phyloP scores from a whole-genome alignment of 64 coral and sea anemone genomes.

The Cladopsammia gracilis region DNA sequence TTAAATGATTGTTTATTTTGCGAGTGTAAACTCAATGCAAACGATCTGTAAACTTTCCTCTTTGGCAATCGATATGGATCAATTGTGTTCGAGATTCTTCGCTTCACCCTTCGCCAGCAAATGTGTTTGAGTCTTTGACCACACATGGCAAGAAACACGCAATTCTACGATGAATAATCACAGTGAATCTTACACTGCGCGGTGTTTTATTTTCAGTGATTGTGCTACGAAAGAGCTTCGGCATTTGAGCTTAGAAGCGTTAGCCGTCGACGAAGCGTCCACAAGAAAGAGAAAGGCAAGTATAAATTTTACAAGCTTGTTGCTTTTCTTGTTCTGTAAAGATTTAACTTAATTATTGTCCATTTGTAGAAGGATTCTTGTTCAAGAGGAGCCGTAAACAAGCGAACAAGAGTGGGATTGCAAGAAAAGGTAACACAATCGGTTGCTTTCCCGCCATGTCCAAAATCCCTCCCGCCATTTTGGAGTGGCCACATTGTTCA shows the following conservation, averaged over 20 bases:
- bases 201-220: slow-evolving; percentile 17
- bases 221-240: slow-evolving; percentile 26
- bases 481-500: slow-evolving; percentile 20
- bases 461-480: slow-evolving; percentile 34
- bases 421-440: slow-evolving; percentile 52
- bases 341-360: slow-evolving; percentile 10
- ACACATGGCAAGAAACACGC: neutral
- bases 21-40: neutral
- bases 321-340: neutral
- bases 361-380: slow-evolving; percentile 28
- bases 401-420: slow-evolving; percentile 28
- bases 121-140: neutral
- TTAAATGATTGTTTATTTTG: slow-evolving; percentile 21
- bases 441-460: slow-evolving; percentile 29
- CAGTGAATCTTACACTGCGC: neutral
- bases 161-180: neutral
- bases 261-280: neutral
- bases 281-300: slow-evolving; percentile 43
- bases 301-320: neutral
- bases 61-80: neutral
- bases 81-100: neutral
- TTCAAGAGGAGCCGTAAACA: slow-evolving; percentile 31
- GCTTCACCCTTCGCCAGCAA: neutral
- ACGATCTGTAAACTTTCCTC: slow-evolving; percentile 16
- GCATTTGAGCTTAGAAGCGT: slow-evolving; percentile 20